These are phyloP conservation scores for Dallia pectoralis DNA, from an alignment of 2,797 vertebrate genomes.

Conservation along the genomic window DNA sequence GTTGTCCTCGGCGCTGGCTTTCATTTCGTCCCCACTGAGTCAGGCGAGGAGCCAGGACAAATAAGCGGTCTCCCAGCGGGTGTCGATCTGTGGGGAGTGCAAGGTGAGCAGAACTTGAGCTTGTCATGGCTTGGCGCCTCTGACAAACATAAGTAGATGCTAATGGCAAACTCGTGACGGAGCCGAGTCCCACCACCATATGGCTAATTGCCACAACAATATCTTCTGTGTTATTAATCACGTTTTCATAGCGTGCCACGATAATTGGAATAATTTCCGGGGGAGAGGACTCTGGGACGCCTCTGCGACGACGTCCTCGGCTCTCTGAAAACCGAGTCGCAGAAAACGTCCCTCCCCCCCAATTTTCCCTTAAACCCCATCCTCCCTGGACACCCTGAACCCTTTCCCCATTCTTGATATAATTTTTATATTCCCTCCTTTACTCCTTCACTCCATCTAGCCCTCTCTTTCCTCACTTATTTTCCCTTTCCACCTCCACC, in stretches of 20 bases:
- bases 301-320: constrained; percentile 68
- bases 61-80: constrained; percentile 77
- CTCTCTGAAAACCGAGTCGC: constrained; percentile 65
- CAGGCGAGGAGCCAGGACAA: constrained; percentile 82
- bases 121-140: constrained; percentile 98
- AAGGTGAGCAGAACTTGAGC: constrained; percentile 98
- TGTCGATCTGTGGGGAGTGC: constrained; percentile 86
- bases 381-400: constrained; percentile 14
- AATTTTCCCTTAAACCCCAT: constrained; percentile 9
- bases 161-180: constrained; percentile 99
- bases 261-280: constrained; percentile 99
- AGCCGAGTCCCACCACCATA: constrained; percentile 99
- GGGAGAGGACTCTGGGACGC: constrained; percentile 84
- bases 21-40: constrained; percentile 91
- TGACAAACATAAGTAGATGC: constrained; percentile 99
- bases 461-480: constrained; percentile 2
- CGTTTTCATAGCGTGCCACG: constrained; percentile 99
- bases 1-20: constrained; percentile 81
- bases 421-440: too few species aligned
- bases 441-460: constrained; percentile 16
- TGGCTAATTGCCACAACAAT: constrained; percentile 99
- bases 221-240: constrained; percentile 99
- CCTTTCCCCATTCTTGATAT: constrained; percentile 14
- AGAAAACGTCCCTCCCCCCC: constrained; percentile 48
- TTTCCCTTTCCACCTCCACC: constrained; percentile 21